A percentile compares a stretch with the other conserved stretches of the same genome.
Evolutionary conservation across 2,113 vertebrate genomes (phyloP).

Genomic region (Xenopus tropicalis): UCB_Xtro_10.0 CM004444.2:147231501-147232000

Average conservation of each 20-base stretch:
- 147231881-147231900: neutral
- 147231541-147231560: too few species aligned
- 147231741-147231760: neutral
- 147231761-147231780: neutral
- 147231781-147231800: neutral
- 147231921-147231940: too few species aligned
- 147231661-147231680: too few species aligned
- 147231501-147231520: too few species aligned
- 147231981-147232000: neutral
- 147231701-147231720: neutral
- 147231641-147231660: too few species aligned
- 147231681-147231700: too few species aligned
- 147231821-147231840: constrained; percentile 1
- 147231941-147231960: neutral
- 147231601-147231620: too few species aligned
- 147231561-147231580: too few species aligned
- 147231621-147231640: too few species aligned
- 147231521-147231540: too few species aligned
- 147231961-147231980: neutral
- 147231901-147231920: neutral
- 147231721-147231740: neutral
- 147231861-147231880: neutral
- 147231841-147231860: neutral
- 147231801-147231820: constrained; percentile 1
- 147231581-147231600: too few species aligned